Evolutionary conservation across 2,113 vertebrate genomes (phyloP).

Genomic region (Prinia subflava): DNA sequence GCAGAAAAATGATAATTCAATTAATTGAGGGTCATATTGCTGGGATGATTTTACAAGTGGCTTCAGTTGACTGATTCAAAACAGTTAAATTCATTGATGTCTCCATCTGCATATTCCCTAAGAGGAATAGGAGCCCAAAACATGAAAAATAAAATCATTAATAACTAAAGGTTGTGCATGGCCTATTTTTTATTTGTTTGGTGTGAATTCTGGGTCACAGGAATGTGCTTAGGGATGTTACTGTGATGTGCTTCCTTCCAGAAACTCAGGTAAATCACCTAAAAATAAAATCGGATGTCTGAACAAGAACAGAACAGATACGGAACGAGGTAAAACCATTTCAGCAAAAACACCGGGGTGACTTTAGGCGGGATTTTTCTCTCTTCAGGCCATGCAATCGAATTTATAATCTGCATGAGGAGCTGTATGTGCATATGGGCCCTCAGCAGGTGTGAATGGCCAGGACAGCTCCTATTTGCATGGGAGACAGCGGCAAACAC

Average conservation of each 20-base stretch:
- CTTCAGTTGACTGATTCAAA: background rate
- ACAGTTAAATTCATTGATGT: background rate
- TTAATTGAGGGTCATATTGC: background rate
- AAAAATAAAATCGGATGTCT: background rate
- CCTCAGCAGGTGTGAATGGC: conserved; percentile 5
- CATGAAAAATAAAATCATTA: background rate
- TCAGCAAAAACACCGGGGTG: background rate
- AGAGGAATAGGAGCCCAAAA: background rate
- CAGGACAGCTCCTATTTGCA: background rate
- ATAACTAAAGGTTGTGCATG: background rate
- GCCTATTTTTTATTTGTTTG: background rate
- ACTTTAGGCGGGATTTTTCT: background rate
- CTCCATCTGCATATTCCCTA: background rate
- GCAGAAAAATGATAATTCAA: background rate
- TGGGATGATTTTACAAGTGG: background rate
- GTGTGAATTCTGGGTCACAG: background rate
- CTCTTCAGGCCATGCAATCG: background rate
- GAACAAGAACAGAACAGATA: background rate
- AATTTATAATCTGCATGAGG: background rate
- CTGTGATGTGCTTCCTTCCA: background rate
- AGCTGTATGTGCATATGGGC: background rate
- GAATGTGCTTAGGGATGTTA: background rate
- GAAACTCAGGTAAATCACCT: background rate
- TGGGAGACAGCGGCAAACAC: background rate
- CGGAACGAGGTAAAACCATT: background rate